These are phyloP conservation scores for Montipora capricornis DNA, from an alignment of 64 coral and sea anemone genomes.

Conservation along the genomic window DNA sequence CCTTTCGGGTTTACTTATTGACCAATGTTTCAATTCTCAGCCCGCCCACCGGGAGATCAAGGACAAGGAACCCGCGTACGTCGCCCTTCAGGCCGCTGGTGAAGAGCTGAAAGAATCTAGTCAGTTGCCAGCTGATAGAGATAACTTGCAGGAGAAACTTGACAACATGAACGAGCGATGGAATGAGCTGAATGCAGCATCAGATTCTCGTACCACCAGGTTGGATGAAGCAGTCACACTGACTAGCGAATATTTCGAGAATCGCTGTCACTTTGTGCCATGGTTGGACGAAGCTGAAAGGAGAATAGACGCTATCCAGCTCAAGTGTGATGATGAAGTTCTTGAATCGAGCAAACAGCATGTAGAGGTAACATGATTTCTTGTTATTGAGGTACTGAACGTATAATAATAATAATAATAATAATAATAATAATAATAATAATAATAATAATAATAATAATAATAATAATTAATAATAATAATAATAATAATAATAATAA, in stretches of 20 bases:
- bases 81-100: conserved; percentile 64
- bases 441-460: too few species aligned
- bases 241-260: conserved; percentile 71
- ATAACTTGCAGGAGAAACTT: conserved; percentile 83
- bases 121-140: conserved; percentile 60
- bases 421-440: too few species aligned
- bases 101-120: conserved; percentile 79
- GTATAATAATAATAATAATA: too few species aligned
- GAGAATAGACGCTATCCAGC: conserved; percentile 65
- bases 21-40: conserved; percentile 14
- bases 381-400: background rate
- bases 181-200: conserved; percentile 66
- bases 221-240: conserved; percentile 77
- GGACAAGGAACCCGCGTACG: conserved; percentile 71
- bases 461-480: too few species aligned
- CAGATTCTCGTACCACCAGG: conserved; percentile 21
- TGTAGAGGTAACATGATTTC: conserved; percentile 60
- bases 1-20: background rate
- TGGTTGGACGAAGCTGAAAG: conserved; percentile 82
- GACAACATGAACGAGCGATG: conserved; percentile 77
- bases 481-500: too few species aligned
- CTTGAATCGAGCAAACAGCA: conserved; percentile 77
- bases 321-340: conserved; percentile 71
- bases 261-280: conserved; percentile 71
- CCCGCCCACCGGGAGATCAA: conserved; percentile 82